A percentile compares a stretch with the other conserved stretches of the same genome.
These are phyloP conservation scores for Cotesia chilonis DNA, from an alignment of 1,140 invertebrate species.

Conservation along the genomic window DNA sequence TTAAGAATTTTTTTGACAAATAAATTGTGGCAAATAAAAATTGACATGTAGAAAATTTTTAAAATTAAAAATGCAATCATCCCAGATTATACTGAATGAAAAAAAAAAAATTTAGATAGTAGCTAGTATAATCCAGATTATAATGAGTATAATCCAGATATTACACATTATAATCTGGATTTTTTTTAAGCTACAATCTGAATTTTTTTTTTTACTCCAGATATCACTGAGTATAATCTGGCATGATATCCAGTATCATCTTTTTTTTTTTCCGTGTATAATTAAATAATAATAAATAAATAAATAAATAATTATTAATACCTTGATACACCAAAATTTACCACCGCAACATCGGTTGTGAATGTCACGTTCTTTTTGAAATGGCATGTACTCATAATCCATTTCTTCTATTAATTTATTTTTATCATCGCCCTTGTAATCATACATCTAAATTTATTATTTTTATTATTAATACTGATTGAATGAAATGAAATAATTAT, in stretches of 20 bases:
- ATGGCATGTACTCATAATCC: constrained; percentile 74
- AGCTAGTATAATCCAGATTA: no score
- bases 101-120: no score
- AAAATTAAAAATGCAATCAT: no score
- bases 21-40: no score
- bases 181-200: no score
- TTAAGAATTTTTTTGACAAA: no score
- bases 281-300: neutral
- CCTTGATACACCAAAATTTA: constrained; percentile 82
- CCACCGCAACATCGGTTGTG: constrained; percentile 83
- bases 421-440: neutral
- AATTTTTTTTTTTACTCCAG: no score
- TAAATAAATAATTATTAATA: constrained; percentile 47
- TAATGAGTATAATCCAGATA: neutral
- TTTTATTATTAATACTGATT: constrained; percentile 13
- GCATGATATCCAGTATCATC: neutral
- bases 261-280: neutral
- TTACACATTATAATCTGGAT: neutral
- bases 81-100: no score
- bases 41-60: no score
- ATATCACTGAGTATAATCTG: no score
- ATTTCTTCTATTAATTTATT: constrained; percentile 49
- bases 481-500: neutral
- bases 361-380: constrained; percentile 73
- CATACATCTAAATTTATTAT: constrained; percentile 30